These are phyloP conservation scores for Collichthys lucidus DNA, from an alignment of 2,113 vertebrate genomes.

Conservation along the genomic window DNA sequence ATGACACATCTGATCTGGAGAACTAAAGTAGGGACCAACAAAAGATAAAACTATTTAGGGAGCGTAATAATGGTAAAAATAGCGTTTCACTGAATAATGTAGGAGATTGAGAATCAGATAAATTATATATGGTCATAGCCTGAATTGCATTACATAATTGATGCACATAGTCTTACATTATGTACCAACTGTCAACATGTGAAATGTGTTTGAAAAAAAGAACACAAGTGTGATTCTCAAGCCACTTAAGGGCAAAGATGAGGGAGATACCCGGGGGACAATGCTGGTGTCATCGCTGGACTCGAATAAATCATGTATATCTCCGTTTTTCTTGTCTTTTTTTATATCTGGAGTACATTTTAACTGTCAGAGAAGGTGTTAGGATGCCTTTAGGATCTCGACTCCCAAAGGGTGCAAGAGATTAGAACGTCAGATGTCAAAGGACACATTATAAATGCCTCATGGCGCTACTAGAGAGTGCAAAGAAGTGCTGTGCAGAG, in stretches of 20 bases:
- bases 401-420: constrained; percentile 60
- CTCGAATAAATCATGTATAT: constrained; percentile 62
- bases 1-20: constrained; percentile 46
- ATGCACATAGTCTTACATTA: constrained; percentile 79
- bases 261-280: constrained; percentile 60
- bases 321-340: constrained; percentile 43
- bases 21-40: constrained; percentile 62
- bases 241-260: constrained; percentile 77
- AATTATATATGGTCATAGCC: constrained; percentile 82
- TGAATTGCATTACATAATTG: constrained; percentile 85
- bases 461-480: constrained; percentile 37
- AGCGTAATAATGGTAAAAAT: constrained; percentile 78
- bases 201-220: constrained; percentile 81
- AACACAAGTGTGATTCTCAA: constrained; percentile 76
- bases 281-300: constrained; percentile 65
- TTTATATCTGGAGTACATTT: constrained; percentile 49
- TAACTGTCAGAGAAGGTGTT: constrained; percentile 64
- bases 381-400: constrained; percentile 63
- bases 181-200: constrained; percentile 83
- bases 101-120: constrained; percentile 78
- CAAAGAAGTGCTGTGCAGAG: constrained; percentile 19
- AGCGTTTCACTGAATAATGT: constrained; percentile 79
- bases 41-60: constrained; percentile 74
- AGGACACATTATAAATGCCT: constrained; percentile 52
- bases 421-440: constrained; percentile 72